Conservation (phyloP, 2,797 vertebrate species). For the Euphonia xanthogaster region DNA sequence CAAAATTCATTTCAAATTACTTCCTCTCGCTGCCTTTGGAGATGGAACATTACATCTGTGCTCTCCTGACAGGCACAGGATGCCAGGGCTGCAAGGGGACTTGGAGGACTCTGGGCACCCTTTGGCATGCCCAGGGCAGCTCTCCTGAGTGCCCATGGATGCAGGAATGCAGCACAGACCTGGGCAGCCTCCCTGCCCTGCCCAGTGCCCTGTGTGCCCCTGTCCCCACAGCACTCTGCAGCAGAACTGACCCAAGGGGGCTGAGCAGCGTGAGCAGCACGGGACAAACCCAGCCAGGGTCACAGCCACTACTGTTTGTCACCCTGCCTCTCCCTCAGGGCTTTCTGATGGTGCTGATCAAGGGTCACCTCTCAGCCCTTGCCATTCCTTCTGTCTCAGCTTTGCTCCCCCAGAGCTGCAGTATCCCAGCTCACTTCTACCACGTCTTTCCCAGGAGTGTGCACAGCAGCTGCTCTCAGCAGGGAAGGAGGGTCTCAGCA, state of each 20-base stretch:
- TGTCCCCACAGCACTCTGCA: neutral
- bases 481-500: rapidly evolving
- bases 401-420: rapidly evolving
- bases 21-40: neutral
- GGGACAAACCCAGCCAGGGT: neutral
- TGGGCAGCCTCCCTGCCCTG: neutral
- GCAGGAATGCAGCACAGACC: neutral
- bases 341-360: neutral
- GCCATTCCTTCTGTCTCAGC: neutral
- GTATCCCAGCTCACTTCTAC: neutral
- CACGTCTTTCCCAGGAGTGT: rapidly evolving
- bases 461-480: neutral
- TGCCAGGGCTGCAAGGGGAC: neutral
- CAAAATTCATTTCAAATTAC: neutral
- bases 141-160: rapidly evolving
- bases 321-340: neutral
- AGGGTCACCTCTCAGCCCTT: neutral
- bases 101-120: neutral
- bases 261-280: neutral
- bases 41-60: neutral
- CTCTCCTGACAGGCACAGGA: neutral
- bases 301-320: neutral
- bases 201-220: neutral
- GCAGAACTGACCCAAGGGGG: neutral
- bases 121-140: rapidly evolving